Conservation (phyloP, 1,140 invertebrate genomes). For the Oedothorax gibbosus region DNA sequence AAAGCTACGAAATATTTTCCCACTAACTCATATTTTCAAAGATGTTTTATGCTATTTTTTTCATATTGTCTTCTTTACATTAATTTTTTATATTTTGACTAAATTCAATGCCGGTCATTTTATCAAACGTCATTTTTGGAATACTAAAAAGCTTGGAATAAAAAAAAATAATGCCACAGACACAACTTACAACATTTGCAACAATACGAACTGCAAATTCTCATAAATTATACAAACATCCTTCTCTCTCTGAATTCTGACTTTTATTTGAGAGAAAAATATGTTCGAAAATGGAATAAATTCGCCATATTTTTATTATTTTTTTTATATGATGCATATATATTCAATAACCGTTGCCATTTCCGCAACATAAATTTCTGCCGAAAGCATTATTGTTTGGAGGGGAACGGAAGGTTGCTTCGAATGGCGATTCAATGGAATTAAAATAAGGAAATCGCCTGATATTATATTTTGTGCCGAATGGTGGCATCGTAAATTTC, state of each 20-base stretch:
- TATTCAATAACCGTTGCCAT: slow-evolving; percentile 18
- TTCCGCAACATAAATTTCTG: slow-evolving; percentile 26
- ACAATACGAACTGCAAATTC: slow-evolving; percentile 23
- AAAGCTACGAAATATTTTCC: too few species aligned
- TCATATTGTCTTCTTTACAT: too few species aligned
- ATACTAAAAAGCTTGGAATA: too few species aligned
- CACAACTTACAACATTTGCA: not conserved
- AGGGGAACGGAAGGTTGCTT: slow-evolving; percentile 1
- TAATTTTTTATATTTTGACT: too few species aligned
- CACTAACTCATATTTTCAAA: too few species aligned
- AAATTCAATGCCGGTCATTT: too few species aligned
- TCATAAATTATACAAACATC: slow-evolving; percentile 34
- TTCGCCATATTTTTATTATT: slow-evolving; percentile 12
- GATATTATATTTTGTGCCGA: slow-evolving; percentile 25
- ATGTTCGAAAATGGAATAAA: slow-evolving; percentile 22
- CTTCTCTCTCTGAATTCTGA: slow-evolving; percentile 4
- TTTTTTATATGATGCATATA: slow-evolving; percentile 17
- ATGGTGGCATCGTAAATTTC: slow-evolving; percentile 8
- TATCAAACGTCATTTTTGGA: too few species aligned
- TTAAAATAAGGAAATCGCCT: slow-evolving; percentile 35
- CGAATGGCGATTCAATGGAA: slow-evolving; percentile 25
- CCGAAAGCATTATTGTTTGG: slow-evolving; percentile 9
- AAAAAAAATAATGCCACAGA: too few species aligned
- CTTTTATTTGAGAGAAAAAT: slow-evolving; percentile 10
- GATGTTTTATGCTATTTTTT: too few species aligned